phyloP scores from a whole-genome alignment of 2,888 invertebrate species.

The Capitulum mitella region DNA sequence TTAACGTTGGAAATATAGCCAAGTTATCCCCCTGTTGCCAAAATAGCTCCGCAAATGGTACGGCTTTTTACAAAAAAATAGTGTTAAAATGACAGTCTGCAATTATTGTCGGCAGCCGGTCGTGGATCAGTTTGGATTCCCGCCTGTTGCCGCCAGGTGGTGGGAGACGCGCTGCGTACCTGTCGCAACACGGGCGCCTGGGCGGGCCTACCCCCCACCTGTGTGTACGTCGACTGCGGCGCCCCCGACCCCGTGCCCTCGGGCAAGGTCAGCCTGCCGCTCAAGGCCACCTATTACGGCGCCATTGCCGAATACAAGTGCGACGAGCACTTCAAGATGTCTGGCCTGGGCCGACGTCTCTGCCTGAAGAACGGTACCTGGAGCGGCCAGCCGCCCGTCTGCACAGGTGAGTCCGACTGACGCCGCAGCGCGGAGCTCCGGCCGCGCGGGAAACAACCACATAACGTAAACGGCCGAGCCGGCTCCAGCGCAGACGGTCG shows the following conservation, averaged over 20 bases:
- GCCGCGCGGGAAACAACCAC: too few relatives aligned
- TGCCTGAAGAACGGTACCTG: conserved; percentile 85
- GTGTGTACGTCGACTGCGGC: conserved; percentile 82
- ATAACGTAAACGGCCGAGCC: too few relatives aligned
- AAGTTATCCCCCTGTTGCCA: too few relatives aligned
- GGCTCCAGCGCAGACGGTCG: too few relatives aligned
- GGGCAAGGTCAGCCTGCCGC: conserved; percentile 47
- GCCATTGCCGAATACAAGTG: conserved; percentile 78
- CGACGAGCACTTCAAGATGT: conserved; percentile 66
- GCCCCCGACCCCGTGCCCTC: conserved; percentile 53
- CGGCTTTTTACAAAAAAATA: too few relatives aligned
- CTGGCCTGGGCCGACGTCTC: conserved; percentile 70
- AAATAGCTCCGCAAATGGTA: too few relatives aligned
- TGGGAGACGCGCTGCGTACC: conserved; percentile 50
- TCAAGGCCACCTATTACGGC: conserved; percentile 82
- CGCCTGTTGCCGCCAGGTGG: not conserved
- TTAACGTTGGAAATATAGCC: too few relatives aligned
- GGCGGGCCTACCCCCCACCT: conserved; percentile 74
- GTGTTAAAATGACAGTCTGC: too few relatives aligned
- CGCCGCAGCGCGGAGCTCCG: too few relatives aligned
- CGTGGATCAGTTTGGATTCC: too few relatives aligned
- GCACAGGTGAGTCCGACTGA: conserved; percentile 65
- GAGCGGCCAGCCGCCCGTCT: conserved; percentile 75
- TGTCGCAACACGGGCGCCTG: conserved; percentile 78
- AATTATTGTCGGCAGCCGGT: too few relatives aligned